Conservation (phyloP, 2,113 vertebrate genomes). For the Lycaon pictus region DNA sequence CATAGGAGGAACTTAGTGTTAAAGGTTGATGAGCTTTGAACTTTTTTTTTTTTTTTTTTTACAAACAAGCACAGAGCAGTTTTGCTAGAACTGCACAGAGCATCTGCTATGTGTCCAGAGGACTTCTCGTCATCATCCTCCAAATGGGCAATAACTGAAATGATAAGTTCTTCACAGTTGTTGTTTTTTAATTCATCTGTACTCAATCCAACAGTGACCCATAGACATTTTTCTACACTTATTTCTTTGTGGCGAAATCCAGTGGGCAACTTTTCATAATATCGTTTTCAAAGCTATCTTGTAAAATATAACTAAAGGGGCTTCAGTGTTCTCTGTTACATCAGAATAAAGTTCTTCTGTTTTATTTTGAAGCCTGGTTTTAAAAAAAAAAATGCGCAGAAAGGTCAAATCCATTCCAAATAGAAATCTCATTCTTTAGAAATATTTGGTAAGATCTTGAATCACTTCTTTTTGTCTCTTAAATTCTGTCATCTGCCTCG, state of each 20-base stretch:
- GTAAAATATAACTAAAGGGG: conserved; percentile 67
- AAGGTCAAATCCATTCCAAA: conserved; percentile 76
- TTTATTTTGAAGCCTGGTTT: conserved; percentile 60
- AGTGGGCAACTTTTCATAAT: conserved; percentile 49
- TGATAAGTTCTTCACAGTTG: conserved; percentile 35
- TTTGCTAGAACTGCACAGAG: conserved; percentile 65
- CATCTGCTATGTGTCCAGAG: conserved; percentile 60
- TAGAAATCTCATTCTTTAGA: conserved; percentile 67
- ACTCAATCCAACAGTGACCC: conserved; percentile 39
- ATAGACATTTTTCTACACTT: conserved; percentile 61
- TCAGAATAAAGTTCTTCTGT: conserved; percentile 77
- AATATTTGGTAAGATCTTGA: conserved; percentile 67
- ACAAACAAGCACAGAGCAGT: conserved; percentile 70
- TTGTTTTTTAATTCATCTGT: conserved; percentile 13
- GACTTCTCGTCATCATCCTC: conserved; percentile 41
- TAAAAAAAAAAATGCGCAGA: neutral
- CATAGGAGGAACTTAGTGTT: conserved; percentile 41
- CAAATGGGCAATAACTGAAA: conserved; percentile 59
- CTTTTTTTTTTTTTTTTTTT: conserved; percentile 20
- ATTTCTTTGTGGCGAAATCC: conserved; percentile 67
- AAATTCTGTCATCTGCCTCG: conserved; percentile 50
- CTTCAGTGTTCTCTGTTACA: conserved; percentile 55
- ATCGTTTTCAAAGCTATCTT: conserved; percentile 64
- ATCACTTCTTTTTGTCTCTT: conserved; percentile 43
- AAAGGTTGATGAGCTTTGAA: conserved; percentile 49